Evolutionary conservation across 2,113 vertebrate species (phyloP).

Genomic region (Clarias gariepinus): DNA sequence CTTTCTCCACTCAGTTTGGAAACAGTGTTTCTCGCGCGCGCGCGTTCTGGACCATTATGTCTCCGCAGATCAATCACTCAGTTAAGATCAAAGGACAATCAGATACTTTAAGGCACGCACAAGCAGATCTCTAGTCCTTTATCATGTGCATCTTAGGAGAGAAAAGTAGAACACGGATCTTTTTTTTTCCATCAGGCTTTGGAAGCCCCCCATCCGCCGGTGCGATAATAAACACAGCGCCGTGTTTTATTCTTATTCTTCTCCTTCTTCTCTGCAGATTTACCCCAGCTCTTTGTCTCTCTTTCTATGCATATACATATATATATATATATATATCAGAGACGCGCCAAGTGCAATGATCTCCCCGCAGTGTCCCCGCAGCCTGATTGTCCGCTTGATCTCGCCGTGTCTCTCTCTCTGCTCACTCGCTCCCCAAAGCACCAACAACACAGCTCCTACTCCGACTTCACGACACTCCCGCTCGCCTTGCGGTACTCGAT

Average conservation of each 20-base stretch:
- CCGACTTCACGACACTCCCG: slow-evolving; percentile 68
- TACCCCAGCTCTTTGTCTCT: background rate
- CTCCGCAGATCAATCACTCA: background rate
- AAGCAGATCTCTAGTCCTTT: no score
- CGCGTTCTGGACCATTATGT: background rate
- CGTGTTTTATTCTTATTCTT: background rate
- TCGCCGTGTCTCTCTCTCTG: slow-evolving; percentile 24
- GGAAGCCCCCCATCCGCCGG: background rate
- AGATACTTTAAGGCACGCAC: background rate
- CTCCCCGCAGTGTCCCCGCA: background rate
- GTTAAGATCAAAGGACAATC: background rate
- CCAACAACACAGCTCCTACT: slow-evolving; percentile 70
- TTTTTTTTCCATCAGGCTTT: background rate
- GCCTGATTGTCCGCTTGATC: slow-evolving; percentile 34
- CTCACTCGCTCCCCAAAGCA: slow-evolving; percentile 58
- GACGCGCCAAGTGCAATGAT: background rate
- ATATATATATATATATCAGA: background rate
- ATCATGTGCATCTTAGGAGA: background rate
- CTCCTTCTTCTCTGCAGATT: background rate
- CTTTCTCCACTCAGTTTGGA: slow-evolving; percentile 61
- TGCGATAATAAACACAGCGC: background rate
- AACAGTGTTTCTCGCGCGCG: slow-evolving; percentile 47
- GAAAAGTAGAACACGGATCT: background rate
- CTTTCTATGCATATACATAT: no score
- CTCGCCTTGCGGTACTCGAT: slow-evolving; percentile 65